Percentiles rank a stretch among this genome's conserved stretches.
Conservation (phyloP, 2,797 vertebrate species). For the Hafferia zeledoni region DNA sequence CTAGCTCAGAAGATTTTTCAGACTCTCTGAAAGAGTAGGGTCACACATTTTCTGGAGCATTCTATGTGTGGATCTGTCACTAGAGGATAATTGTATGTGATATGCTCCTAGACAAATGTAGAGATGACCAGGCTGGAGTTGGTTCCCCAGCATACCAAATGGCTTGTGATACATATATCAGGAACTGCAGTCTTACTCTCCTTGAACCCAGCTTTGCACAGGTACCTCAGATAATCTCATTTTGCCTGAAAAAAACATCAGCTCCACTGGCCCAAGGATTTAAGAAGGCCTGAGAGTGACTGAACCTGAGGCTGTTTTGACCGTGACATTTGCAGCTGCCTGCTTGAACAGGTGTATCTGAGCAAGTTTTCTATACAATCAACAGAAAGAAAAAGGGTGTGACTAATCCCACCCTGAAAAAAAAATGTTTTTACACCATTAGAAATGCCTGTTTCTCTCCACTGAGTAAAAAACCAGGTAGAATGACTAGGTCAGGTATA, state of each 20-base stretch:
- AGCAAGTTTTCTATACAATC: background rate
- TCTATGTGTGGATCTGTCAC: background rate
- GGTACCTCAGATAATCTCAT: background rate
- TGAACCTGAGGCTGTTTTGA: background rate
- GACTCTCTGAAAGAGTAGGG: background rate
- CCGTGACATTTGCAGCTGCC: background rate
- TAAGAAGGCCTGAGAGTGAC: background rate
- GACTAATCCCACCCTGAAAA: background rate
- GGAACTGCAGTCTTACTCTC: background rate
- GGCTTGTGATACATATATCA: fast-evolving
- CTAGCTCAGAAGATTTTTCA: background rate
- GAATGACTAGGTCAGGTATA: background rate
- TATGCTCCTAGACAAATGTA: background rate
- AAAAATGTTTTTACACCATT: background rate
- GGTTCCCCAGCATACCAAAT: background rate
- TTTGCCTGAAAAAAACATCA: background rate
- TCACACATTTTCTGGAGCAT: background rate
- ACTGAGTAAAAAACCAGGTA: background rate
- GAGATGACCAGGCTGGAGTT: background rate
- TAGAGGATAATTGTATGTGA: fast-evolving
- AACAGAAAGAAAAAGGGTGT: background rate
- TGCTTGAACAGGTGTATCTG: background rate
- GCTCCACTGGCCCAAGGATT: background rate
- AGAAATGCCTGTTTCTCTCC: background rate
- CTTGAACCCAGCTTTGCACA: background rate